Base-by-base conservation (phyloP, 92 coral and sea anemone genomes). In the Palythoa grandiflora region DNA sequence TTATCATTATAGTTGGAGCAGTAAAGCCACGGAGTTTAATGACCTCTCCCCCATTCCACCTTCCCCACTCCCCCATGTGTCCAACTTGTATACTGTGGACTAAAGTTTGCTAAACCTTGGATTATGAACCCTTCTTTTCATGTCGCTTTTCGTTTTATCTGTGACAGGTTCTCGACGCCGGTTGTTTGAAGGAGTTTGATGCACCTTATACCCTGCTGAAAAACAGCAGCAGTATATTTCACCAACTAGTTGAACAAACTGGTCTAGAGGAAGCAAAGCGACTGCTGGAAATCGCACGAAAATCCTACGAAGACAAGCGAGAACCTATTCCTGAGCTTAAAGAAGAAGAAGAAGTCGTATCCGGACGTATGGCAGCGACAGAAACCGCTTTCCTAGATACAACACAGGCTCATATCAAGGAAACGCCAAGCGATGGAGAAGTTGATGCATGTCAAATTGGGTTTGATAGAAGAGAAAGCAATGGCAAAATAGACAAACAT, bases 141-240 rank as follows among this genome's bases (percentile, higher is more conserved):
- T 28, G 28, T 28, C 28, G 28, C 28, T 28, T 28, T 28, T 28
- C 0, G 50, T 44, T 44, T 44, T 44, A 44, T 44, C 7, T 44
- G 50, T 44, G 7, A 44, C 5, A 73, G 78, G 78, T 73, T 5
- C 78, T 73, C 21, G 78, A 73, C 20, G 28, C 52, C 11, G 78
- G 78, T 16, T 28, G 54, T 17, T 38, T 73, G 78, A 47, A 39
- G 78, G 78, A 73, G 55, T 73, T 73, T 44, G 78, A 73, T 21
- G 20, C 20, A 15, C 78, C 78, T n/a, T 73, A 73, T 17, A 73
- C 55, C 4, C 38, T 73, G 28, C 35, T 73, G 44, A 39, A 73
- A 47, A 17, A 73, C 78, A 38, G 35, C 2, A 73, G 53, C 78
- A 73, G 78, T 51, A 39, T 73, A 47, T 73, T 73, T 47, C 9